phyloP scores from a whole-genome alignment of 2,113 vertebrate species.

The Sapayoa aenigma region DNA sequence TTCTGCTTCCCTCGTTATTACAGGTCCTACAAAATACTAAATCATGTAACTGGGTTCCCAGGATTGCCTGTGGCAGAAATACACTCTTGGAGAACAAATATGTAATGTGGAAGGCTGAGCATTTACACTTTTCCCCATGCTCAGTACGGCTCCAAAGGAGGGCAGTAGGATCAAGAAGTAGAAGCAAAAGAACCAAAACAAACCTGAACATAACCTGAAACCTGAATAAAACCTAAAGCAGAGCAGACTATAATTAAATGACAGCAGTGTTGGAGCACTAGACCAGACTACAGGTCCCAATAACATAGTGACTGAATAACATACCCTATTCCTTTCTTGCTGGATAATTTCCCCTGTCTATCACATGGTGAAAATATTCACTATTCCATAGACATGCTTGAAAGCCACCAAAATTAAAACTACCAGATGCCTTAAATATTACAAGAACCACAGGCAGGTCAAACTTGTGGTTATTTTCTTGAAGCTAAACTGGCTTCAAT shows the following conservation, averaged over 20 bases:
- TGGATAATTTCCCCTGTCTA: neutral
- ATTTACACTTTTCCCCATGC: neutral
- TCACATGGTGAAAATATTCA: neutral
- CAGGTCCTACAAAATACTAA: neutral
- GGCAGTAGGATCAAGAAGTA: neutral
- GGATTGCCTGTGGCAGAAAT: neutral
- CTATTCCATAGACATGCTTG: neutral
- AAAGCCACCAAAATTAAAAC: neutral
- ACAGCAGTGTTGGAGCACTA: neutral
- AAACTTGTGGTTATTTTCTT: neutral
- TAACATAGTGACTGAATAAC: neutral
- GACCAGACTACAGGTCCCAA: neutral
- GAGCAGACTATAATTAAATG: neutral
- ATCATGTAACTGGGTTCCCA: neutral
- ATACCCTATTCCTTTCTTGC: neutral
- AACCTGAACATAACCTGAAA: neutral
- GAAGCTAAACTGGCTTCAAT: neutral
- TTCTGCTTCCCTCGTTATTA: neutral
- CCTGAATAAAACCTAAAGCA: neutral
- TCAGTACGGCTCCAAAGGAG: neutral
- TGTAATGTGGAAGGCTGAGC: neutral
- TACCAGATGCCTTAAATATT: neutral
- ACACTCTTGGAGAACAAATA: rapidly evolving
- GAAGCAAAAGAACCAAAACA: neutral
- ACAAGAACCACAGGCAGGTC: neutral